Conservation (phyloP, 2,888 invertebrate genomes). For the Danaus chrysippus region DNA sequence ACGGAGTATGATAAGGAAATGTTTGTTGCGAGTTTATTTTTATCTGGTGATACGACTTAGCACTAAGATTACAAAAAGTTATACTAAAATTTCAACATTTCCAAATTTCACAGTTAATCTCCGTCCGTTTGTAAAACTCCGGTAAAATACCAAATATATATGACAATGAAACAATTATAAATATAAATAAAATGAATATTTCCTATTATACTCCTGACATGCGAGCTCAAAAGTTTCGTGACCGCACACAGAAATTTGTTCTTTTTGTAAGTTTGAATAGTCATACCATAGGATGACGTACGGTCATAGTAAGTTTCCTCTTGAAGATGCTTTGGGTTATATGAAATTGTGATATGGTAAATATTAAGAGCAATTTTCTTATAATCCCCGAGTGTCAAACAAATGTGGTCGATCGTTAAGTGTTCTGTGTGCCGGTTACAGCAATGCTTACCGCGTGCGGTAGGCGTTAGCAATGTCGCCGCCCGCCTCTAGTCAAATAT, state of each 20-base stretch:
- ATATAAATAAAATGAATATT: constrained; percentile 17
- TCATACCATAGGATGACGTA: constrained; percentile 16
- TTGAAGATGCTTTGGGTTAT: constrained; percentile 3
- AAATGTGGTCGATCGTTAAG: constrained; percentile 13
- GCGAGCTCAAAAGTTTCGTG: constrained; percentile 21
- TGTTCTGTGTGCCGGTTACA: constrained; percentile 33
- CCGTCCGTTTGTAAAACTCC: constrained; percentile 36
- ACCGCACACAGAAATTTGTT: constrained; percentile 29
- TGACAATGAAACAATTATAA: background rate
- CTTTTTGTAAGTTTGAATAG: constrained; percentile 14
- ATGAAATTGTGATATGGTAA: constrained; percentile 4
- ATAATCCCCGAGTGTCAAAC: constrained; percentile 5
- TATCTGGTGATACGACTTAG: constrained; percentile 4
- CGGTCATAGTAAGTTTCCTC: constrained; percentile 17
- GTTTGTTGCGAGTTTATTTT: background rate
- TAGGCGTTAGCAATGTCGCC: constrained; percentile 46
- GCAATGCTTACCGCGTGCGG: constrained; percentile 35
- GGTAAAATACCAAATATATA: constrained; percentile 2
- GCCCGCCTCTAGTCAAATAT: constrained; percentile 78
- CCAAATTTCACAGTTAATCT: constrained; percentile 34
- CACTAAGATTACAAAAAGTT: background rate
- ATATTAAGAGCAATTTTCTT: constrained; percentile 9
- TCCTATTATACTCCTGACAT: constrained; percentile 24
- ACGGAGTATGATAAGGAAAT: constrained; percentile 22
- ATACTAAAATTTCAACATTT: constrained; percentile 15